Conservation (phyloP, 2,113 vertebrate species). For the Phalacrocorax carbo region DNA sequence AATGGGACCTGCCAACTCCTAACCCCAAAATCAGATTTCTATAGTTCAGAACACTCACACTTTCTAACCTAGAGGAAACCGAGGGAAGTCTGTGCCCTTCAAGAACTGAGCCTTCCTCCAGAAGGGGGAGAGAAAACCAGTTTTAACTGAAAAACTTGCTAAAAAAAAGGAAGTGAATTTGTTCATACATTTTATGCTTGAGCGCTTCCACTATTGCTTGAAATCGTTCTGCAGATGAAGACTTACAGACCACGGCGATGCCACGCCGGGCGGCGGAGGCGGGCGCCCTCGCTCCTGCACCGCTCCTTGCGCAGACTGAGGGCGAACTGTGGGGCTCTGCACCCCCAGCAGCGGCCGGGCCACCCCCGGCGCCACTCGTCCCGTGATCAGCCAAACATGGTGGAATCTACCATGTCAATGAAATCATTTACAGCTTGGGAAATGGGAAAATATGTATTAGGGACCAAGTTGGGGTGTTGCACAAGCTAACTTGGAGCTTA, state of each 20-base stretch:
- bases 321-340: not conserved
- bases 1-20: not conserved
- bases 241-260: not conserved
- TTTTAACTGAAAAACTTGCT: not conserved
- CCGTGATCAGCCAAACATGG: not conserved
- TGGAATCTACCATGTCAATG: not conserved
- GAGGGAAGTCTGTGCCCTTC: too few relatives aligned
- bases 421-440: not conserved
- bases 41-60: not conserved
- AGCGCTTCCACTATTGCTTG: not conserved
- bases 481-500: too few relatives aligned
- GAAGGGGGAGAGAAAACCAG: not conserved
- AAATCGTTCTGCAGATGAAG: not conserved
- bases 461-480: not conserved
- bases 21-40: not conserved
- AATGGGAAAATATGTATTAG: not conserved
- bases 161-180: not conserved
- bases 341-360: not conserved
- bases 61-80: not conserved
- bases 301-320: fast-evolving
- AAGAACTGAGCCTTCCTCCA: not conserved
- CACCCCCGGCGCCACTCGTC: fast-evolving
- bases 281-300: not conserved
- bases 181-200: not conserved
- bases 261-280: fast-evolving